A percentile compares a stretch with the other conserved stretches of the same genome.
Conservation (phyloP, 2,797 vertebrate genomes). For the Protonibea diacanthus region DNA sequence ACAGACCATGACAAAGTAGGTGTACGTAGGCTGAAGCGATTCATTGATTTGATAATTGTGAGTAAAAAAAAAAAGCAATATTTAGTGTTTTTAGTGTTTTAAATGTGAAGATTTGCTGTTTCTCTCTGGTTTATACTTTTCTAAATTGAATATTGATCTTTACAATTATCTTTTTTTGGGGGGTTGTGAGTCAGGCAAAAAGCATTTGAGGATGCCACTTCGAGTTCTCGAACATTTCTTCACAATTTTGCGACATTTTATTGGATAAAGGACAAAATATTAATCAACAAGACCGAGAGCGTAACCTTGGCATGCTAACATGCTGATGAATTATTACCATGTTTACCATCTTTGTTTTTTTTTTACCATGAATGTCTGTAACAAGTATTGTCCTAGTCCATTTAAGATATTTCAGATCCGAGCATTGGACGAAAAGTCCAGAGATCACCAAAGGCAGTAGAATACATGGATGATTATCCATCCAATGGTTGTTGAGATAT, state of each 20-base stretch:
- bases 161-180: neutral
- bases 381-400: neutral
- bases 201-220: neutral
- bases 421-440: neutral
- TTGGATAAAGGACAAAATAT: neutral
- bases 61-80: neutral
- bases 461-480: neutral
- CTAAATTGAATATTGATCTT: neutral
- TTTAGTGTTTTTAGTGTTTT: neutral
- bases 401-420: neutral
- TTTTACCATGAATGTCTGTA: neutral
- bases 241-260: slow-evolving; percentile 4
- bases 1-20: neutral
- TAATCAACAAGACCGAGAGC: neutral
- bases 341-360: neutral
- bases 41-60: neutral
- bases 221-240: neutral
- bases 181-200: slow-evolving; percentile 1
- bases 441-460: neutral
- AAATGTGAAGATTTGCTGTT: slow-evolving; percentile 7
- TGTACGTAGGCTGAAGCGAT: neutral
- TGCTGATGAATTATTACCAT: too few relatives aligned
- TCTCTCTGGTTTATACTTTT: neutral
- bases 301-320: neutral
- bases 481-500: neutral